Evolutionary conservation across 2,797 vertebrate genomes (phyloP), one percentile per base, ranked within the genome.

Genomic region (Muscicapa striata): DNA sequence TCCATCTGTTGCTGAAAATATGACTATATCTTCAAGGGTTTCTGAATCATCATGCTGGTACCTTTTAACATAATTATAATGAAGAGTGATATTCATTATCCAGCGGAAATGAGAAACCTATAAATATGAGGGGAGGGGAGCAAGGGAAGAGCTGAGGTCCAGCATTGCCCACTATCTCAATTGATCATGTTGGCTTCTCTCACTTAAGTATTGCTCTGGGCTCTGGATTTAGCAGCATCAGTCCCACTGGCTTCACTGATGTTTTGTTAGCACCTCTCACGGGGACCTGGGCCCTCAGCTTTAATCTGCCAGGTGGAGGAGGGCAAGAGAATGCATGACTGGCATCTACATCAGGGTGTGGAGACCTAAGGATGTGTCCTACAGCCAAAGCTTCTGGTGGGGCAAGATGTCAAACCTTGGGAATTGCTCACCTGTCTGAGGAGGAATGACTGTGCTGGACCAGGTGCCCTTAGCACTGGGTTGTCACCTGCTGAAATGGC

Each of bases 41-140:
- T 99, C 99, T 12, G 99, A 98, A 97, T 98, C 98, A 59, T 99
- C 99, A 49, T 98, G 98, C 96, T 98, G 97, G 96, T 98, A 99
- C 97, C 98, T 99, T 97, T 91, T 96, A 97, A 97, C 95, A 97
- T 95, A 95, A 97, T 97, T 96, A 95, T 93, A 93, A 95, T 94
- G 93, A 96, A 96, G 80, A 94, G 85, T 2, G 87, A 84, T 94
- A 97, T 95, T 95, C 94, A 97, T 97, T 97, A 95, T 89, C 95
- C 84, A 94, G 90, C 69, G 95, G 93, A 96, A 96, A 96, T 95
- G 96, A 97, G 96, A 91, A 93, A 94, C 88, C 94, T 94, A 95
- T 93, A 96, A 95, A 96, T 97, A 93, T 34, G 88, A 95, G 83
- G 84, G 91, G 82, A 89, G 89, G 70, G 77, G 70, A 78, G 52